These are phyloP conservation scores for Delia radicum DNA, from an alignment of 1,140 invertebrate species.

Conservation along the genomic window DNA sequence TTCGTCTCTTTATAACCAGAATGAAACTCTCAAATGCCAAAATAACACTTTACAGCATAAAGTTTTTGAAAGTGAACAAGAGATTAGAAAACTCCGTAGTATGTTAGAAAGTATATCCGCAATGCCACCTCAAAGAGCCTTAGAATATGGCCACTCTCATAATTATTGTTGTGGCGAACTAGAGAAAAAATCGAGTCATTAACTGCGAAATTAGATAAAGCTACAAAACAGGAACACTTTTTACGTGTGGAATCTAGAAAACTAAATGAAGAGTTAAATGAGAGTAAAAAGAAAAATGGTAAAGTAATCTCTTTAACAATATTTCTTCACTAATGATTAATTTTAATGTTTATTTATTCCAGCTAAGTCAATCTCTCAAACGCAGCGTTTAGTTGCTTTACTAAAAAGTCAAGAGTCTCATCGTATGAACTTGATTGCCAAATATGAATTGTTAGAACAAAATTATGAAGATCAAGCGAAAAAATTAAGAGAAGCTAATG, in stretches of 20 bases:
- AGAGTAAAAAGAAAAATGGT: constrained; percentile 33
- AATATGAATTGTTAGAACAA: constrained; percentile 32
- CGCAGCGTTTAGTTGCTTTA: constrained; percentile 26
- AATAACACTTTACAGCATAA: constrained; percentile 31
- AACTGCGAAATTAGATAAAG: constrained; percentile 3
- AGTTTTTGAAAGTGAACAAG: constrained; percentile 33
- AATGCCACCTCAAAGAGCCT: neutral
- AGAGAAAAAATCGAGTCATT: constrained; percentile 12
- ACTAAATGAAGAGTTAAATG: constrained; percentile 33
- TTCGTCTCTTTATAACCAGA: constrained; percentile 31
- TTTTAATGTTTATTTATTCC: neutral
- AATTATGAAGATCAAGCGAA: constrained; percentile 39
- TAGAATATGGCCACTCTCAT: neutral
- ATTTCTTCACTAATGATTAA: too few relatives aligned
- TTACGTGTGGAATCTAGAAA: constrained; percentile 20
- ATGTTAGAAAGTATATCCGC: constrained; percentile 8
- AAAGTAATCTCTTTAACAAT: too few relatives aligned
- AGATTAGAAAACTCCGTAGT: constrained; percentile 34
- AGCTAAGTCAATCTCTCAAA: constrained; percentile 35
- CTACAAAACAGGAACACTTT: constrained; percentile 13
- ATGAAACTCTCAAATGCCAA: constrained; percentile 37
- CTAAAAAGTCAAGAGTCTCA: constrained; percentile 31
- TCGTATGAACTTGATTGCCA: constrained; percentile 31
- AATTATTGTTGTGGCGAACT: neutral
- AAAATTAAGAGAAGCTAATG: constrained; percentile 30